These are phyloP conservation scores for Drosophila setifemur DNA, from an alignment of 1,140 invertebrate species.

Conservation along the genomic window DNA sequence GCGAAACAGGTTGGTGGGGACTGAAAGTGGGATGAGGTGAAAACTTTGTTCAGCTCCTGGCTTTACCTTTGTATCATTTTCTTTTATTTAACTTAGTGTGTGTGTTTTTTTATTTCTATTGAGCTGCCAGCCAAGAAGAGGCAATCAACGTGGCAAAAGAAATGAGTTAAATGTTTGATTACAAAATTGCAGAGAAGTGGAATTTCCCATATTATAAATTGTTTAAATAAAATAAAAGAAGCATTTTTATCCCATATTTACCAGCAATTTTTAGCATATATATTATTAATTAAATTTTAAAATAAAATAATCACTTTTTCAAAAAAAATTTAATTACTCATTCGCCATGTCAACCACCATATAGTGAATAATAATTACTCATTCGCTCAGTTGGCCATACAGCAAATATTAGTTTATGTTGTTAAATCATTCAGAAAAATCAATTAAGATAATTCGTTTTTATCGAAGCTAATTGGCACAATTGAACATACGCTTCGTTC, in stretches of 20 bases:
- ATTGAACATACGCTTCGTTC: not conserved
- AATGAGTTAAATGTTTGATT: conserved; percentile 57
- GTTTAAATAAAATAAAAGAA: too few species aligned
- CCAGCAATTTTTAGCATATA: too few species aligned
- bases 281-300: too few species aligned
- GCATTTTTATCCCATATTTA: too few species aligned
- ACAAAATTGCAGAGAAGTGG: conserved; percentile 46
- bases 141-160: conserved; percentile 45
- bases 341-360: too few species aligned
- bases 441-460: not conserved
- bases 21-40: conserved; percentile 12
- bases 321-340: too few species aligned
- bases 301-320: too few species aligned
- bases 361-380: too few species aligned
- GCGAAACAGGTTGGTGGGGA: conserved; percentile 14
- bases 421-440: too few species aligned
- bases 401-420: too few species aligned
- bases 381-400: too few species aligned
- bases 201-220: conserved; percentile 15
- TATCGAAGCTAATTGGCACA: not conserved
- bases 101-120: conserved; percentile 54
- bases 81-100: conserved; percentile 34
- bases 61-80: conserved; percentile 64
- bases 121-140: conserved; percentile 25
- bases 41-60: conserved; percentile 53